These are phyloP conservation scores for Spea multiplicata DNA, from an alignment of 2,113 vertebrate genomes.

Conservation along the genomic window DNA sequence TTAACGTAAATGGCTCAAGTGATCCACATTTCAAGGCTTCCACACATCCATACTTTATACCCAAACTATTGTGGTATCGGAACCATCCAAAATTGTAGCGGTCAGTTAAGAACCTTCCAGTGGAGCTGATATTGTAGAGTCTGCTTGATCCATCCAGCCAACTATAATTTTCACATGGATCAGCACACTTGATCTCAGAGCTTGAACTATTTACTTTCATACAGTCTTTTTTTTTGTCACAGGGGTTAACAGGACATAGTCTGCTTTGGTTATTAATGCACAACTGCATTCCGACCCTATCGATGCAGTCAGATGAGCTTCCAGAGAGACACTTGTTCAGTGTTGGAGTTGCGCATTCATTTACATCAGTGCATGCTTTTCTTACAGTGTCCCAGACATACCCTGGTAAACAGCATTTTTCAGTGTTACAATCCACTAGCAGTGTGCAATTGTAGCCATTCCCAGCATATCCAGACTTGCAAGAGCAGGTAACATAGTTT, in stretches of 20 bases:
- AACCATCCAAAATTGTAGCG: conserved; percentile 15
- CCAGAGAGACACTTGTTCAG: conserved; percentile 1
- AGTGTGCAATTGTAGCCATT: background rate
- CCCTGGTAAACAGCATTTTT: background rate
- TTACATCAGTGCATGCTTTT: background rate
- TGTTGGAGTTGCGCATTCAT: background rate
- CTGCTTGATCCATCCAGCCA: background rate
- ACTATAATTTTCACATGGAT: background rate
- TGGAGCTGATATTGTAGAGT: background rate
- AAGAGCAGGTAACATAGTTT: background rate
- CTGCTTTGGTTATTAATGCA: background rate
- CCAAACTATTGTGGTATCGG: background rate
- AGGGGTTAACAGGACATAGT: background rate
- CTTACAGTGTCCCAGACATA: background rate
- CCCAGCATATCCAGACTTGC: background rate
- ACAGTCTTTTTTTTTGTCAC: background rate
- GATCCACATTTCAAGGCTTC: background rate
- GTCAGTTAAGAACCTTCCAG: background rate
- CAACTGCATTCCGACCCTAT: background rate
- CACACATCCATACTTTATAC: background rate
- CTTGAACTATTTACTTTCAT: background rate
- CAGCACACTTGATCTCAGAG: background rate
- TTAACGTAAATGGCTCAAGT: background rate
- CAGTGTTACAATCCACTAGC: background rate
- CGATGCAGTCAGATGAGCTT: background rate